Percentiles rank a stretch among this genome's conserved stretches.
Evolutionary conservation across 2,888 invertebrate species (phyloP).

Genomic region (Scelioninae gen. 2): DNA sequence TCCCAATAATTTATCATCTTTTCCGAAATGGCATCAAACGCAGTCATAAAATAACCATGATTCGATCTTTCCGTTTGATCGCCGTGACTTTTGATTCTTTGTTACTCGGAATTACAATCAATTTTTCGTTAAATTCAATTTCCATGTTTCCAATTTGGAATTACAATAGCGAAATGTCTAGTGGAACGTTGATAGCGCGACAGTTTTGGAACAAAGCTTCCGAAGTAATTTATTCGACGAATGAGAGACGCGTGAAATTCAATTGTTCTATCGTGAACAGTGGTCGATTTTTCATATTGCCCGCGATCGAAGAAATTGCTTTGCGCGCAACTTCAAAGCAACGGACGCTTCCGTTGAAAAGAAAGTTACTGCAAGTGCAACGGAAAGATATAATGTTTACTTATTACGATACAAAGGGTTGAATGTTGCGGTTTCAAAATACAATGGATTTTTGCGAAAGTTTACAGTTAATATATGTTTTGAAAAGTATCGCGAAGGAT

Average conservation of each 20-base stretch:
- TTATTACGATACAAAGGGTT: too few species aligned
- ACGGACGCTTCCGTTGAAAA: not conserved
- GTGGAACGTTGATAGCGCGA: constrained; percentile 28
- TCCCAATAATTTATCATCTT: constrained; percentile 18
- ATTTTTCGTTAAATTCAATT: constrained; percentile 45
- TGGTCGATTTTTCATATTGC: constrained; percentile 30
- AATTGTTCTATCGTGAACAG: constrained; percentile 10
- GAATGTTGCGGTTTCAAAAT: too few species aligned
- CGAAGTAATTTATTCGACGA: constrained; percentile 36
- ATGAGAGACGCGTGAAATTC: constrained; percentile 36
- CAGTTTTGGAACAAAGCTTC: constrained; percentile 37
- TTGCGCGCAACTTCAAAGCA: constrained; percentile 7
- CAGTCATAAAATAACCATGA: constrained; percentile 19
- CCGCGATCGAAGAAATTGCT: constrained; percentile 11
- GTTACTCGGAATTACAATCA: constrained; percentile 24
- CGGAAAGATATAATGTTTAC: too few species aligned
- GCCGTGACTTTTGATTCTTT: constrained; percentile 6
- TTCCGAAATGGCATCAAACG: constrained; percentile 2
- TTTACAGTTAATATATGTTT: too few species aligned
- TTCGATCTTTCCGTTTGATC: constrained; percentile 22
- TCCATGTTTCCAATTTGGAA: constrained; percentile 34
- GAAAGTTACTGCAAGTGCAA: too few species aligned
- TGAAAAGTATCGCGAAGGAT: too few species aligned
- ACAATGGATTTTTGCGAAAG: too few species aligned
- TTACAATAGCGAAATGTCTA: constrained; percentile 26